These are phyloP conservation scores for Lichenostomus cassidix DNA, from an alignment of 2,113 vertebrate genomes.

Conservation along the genomic window DNA sequence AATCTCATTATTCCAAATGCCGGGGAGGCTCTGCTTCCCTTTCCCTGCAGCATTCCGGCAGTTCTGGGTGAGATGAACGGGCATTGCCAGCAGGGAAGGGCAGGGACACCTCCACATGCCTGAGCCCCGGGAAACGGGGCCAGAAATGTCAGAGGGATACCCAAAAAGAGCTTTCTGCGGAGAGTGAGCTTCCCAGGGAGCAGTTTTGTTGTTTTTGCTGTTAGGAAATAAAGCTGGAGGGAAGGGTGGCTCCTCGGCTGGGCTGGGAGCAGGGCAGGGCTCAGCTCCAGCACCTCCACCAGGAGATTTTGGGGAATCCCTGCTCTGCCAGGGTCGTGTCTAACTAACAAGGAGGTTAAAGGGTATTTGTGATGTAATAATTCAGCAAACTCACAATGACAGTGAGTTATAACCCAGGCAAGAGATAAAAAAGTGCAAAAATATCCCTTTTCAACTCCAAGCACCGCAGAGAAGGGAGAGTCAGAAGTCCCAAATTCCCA, in stretches of 20 bases:
- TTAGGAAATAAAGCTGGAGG: accelerated
- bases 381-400: neutral
- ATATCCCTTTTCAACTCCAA: neutral
- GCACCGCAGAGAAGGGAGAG: neutral
- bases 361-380: neutral
- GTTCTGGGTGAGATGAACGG: neutral
- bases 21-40: neutral
- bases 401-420: neutral
- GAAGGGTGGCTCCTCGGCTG: neutral
- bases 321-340: neutral
- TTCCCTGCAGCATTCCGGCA: neutral
- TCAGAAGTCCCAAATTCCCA: neutral
- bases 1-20: neutral
- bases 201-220: neutral
- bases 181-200: neutral
- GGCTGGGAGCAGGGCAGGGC: neutral
- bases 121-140: accelerated
- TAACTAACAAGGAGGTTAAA: neutral
- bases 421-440: neutral
- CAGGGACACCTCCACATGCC: accelerated
- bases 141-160: neutral
- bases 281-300: neutral
- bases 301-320: accelerated
- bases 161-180: neutral
- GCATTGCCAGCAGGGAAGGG: too few species aligned